Evolutionary conservation across 2,888 invertebrate species (phyloP).

Genomic region (Glaucopsyche alexis): DNA sequence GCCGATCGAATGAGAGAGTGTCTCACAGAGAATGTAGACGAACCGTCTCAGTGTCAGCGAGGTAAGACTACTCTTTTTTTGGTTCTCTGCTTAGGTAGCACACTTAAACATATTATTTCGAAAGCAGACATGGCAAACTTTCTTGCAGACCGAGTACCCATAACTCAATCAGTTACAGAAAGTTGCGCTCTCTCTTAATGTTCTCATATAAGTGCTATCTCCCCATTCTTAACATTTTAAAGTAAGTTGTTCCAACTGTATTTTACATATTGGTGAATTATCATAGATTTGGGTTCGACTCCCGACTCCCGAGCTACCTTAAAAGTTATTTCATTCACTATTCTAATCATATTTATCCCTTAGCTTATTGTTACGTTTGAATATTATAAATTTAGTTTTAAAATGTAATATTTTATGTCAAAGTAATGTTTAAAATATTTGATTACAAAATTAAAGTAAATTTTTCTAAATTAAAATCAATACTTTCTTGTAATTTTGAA

Average conservation of each 20-base stretch:
- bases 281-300: slow-evolving; percentile 10
- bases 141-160: slow-evolving; percentile 17
- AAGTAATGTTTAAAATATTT: not conserved
- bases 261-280: not conserved
- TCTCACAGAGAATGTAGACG: slow-evolving; percentile 80
- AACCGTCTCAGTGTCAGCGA: slow-evolving; percentile 74
- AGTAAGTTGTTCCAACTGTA: slow-evolving; percentile 6
- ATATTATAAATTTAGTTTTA: not conserved
- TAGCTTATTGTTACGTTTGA: not conserved
- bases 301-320: slow-evolving; percentile 15
- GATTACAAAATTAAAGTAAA: not conserved
- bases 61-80: slow-evolving; percentile 62
- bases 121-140: slow-evolving; percentile 19
- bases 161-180: slow-evolving; percentile 4
- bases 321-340: not conserved
- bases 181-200: slow-evolving; percentile 8
- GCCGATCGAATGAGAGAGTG: slow-evolving; percentile 79
- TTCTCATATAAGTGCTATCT: slow-evolving; percentile 12
- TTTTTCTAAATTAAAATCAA: not conserved
- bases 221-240: slow-evolving; percentile 6
- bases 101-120: not conserved
- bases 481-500: not conserved
- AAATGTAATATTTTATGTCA: not conserved
- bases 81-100: slow-evolving; percentile 25
- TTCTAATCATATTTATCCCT: not conserved